Conservation (phyloP, 2,888 invertebrate genomes). For the Crocallis elinguaria region DNA sequence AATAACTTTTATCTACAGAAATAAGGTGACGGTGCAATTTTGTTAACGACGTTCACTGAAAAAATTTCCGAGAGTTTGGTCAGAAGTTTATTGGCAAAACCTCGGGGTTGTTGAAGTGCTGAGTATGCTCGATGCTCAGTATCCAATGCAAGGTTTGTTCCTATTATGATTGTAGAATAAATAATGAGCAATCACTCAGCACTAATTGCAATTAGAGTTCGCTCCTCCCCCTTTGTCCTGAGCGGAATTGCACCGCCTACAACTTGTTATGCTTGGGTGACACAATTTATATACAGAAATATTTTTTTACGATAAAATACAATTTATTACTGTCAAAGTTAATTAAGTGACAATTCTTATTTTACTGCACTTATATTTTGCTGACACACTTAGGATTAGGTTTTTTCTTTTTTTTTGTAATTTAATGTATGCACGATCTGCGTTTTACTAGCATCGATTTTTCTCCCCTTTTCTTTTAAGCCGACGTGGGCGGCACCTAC, state of each 20-base stretch:
- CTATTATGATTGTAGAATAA: constrained; percentile 28
- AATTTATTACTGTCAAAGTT: constrained; percentile 81
- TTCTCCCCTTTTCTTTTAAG: constrained; percentile 52
- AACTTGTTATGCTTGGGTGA: constrained; percentile 78
- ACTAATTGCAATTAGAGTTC: constrained; percentile 31
- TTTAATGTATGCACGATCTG: constrained; percentile 83
- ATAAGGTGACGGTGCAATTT: constrained; percentile 59
- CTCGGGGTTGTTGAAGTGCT: background rate
- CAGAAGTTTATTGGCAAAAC: constrained; percentile 10
- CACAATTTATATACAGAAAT: constrained; percentile 83
- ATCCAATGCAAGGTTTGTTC: constrained; percentile 26
- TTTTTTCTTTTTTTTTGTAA: constrained; percentile 69
- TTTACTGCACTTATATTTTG: constrained; percentile 82
- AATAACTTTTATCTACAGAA: constrained; percentile 80
- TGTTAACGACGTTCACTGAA: constrained; percentile 42
- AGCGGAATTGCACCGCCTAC: constrained; percentile 57
- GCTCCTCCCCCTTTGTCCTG: constrained; percentile 38
- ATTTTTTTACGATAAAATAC: constrained; percentile 79
- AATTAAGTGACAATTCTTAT: constrained; percentile 82
- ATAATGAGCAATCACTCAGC: constrained; percentile 10
- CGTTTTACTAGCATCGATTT: constrained; percentile 77
- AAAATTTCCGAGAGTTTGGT: background rate
- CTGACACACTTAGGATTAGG: constrained; percentile 82
- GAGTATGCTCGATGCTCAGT: constrained; percentile 12
- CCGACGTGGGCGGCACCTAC: constrained; percentile 55